phyloP scores from a whole-genome alignment of 2,888 invertebrate genomes.

The Agrochola lota region DNA sequence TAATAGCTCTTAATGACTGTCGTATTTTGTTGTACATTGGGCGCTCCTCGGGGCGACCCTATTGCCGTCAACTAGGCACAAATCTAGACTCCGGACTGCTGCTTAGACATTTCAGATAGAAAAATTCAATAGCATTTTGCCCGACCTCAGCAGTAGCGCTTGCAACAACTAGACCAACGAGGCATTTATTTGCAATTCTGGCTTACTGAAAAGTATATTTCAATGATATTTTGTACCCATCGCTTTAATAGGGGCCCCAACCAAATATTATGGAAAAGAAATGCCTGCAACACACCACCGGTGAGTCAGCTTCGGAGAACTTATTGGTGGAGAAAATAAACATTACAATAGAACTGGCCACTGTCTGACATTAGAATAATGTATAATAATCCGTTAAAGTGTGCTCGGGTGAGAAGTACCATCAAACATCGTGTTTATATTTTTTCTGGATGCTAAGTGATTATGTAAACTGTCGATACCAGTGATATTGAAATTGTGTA shows the following conservation, averaged over 20 bases:
- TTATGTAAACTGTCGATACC: conserved; percentile 54
- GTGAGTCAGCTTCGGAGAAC: conserved; percentile 71
- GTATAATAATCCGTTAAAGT: conserved; percentile 52
- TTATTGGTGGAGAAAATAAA: conserved; percentile 58
- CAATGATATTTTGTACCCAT: neutral
- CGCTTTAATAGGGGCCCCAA: conserved; percentile 43
- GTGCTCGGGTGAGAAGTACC: conserved; percentile 59
- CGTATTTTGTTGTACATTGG: too few species aligned
- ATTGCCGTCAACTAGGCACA: too few species aligned
- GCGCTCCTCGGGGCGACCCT: too few species aligned
- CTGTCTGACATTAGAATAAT: conserved; percentile 62
- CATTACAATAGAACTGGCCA: conserved; percentile 51
- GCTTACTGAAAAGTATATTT: neutral
- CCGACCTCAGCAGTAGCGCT: too few species aligned
- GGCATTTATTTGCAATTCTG: neutral
- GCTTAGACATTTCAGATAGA: too few species aligned
- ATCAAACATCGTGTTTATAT: conserved; percentile 62
- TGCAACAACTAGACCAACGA: too few species aligned
- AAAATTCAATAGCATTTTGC: too few species aligned
- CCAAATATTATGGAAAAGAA: conserved; percentile 59
- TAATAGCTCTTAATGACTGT: too few species aligned
- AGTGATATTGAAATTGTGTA: conserved; percentile 37
- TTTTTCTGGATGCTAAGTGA: conserved; percentile 45
- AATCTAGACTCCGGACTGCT: too few species aligned
- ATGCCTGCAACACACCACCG: conserved; percentile 61